Conservation (phyloP, 2,797 vertebrate genomes). For the Sebastolobus altivelis region DNA sequence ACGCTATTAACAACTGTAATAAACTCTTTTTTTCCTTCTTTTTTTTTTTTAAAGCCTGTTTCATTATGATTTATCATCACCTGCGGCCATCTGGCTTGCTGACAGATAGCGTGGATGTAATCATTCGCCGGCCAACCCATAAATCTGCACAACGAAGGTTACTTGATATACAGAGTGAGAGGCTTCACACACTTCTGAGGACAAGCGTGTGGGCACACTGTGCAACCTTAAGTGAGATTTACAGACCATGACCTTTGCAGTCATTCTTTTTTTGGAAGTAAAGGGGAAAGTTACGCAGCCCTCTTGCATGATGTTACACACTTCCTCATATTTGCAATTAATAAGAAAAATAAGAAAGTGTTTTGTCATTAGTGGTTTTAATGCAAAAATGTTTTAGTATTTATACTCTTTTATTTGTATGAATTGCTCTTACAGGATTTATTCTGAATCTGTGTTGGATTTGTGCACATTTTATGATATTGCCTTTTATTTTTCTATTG, state of each 20-base stretch:
- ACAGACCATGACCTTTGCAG: constrained; percentile 28
- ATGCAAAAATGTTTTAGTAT: too few relatives aligned
- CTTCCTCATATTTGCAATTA: too few relatives aligned
- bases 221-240: constrained; percentile 43
- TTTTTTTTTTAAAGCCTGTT: constrained; percentile 74
- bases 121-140: constrained; percentile 73
- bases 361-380: too few relatives aligned
- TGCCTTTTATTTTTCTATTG: too few relatives aligned
- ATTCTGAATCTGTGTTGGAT: too few relatives aligned
- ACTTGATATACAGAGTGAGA: constrained; percentile 81
- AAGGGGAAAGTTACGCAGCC: not conserved
- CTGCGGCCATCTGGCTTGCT: constrained; percentile 83
- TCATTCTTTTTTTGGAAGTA: not conserved
- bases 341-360: too few relatives aligned
- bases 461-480: too few relatives aligned
- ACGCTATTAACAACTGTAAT: constrained; percentile 87
- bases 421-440: too few relatives aligned
- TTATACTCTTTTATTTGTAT: too few relatives aligned
- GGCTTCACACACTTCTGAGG: constrained; percentile 46
- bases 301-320: not conserved
- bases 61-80: constrained; percentile 89
- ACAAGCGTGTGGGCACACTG: constrained; percentile 1
- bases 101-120: constrained; percentile 88
- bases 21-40: constrained; percentile 83
- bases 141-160: constrained; percentile 85